A percentile compares a stretch with the other conserved stretches of the same genome.
Conservation (phyloP, 2,797 vertebrate genomes). For the Ciconia nigra region DNA sequence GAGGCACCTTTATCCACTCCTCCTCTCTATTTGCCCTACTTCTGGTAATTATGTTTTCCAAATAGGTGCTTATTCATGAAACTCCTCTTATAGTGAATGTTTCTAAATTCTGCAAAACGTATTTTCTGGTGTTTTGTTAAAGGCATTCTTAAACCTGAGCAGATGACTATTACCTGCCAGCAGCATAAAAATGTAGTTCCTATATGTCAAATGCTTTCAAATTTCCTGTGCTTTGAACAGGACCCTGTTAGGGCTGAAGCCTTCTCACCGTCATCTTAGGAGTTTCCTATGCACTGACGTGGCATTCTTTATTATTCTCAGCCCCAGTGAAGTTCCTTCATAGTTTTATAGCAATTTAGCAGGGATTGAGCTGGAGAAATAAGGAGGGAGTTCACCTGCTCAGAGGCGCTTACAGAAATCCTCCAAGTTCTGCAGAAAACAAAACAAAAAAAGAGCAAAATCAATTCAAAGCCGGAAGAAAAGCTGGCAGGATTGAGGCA, state of each 20-base stretch:
- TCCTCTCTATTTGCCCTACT: not conserved
- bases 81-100: accelerated
- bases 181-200: not conserved
- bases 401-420: not conserved
- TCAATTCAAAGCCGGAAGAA: not conserved
- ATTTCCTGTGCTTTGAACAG: not conserved
- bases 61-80: not conserved
- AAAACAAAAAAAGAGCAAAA: not conserved
- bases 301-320: not conserved
- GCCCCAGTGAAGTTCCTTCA: not conserved
- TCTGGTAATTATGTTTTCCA: not conserved
- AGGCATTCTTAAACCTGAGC: not conserved
- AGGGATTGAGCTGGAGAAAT: not conserved
- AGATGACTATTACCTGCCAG: not conserved
- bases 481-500: not conserved
- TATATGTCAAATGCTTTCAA: not conserved
- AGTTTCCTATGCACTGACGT: accelerated
- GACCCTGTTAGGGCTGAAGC: not conserved
- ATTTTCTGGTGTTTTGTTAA: not conserved
- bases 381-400: not conserved
- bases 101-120: not conserved
- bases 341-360: not conserved
- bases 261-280: accelerated
- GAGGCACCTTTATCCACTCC: not conserved
- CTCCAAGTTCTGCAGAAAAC: accelerated